A percentile compares a stretch with the other conserved stretches of the same genome.
These are phyloP conservation scores for Sinodicranocentrus sp. DNA, from an alignment of 2,888 invertebrate genomes.

Conservation along the genomic window DNA sequence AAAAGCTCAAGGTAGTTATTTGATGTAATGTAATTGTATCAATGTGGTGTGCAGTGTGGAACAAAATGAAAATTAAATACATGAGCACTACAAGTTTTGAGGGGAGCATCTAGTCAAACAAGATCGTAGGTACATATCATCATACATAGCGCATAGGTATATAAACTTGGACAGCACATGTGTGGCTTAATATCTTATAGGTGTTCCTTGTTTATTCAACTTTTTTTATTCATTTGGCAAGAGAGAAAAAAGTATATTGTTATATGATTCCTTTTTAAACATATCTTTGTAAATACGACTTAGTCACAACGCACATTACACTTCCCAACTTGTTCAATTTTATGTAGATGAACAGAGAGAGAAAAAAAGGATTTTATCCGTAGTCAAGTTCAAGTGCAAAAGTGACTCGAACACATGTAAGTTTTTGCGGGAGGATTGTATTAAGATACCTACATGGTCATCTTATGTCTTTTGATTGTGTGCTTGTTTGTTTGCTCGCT, in stretches of 20 bases:
- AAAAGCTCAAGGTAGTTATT: conserved; percentile 70
- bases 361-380: neutral
- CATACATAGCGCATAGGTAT: too few relatives aligned
- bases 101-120: conserved; percentile 32
- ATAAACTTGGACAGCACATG: neutral
- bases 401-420: conserved; percentile 59
- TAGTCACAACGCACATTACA: too few relatives aligned
- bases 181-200: neutral
- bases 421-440: conserved; percentile 21
- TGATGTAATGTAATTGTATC: conserved; percentile 71
- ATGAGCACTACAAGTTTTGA: conserved; percentile 45
- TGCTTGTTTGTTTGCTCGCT: conserved; percentile 62
- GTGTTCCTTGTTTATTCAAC: conserved; percentile 43
- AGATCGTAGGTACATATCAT: conserved; percentile 14
- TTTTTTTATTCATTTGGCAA: neutral
- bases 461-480: conserved; percentile 60
- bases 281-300: neutral
- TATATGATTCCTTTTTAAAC: too few relatives aligned
- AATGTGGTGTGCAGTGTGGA: conserved; percentile 56
- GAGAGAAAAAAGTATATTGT: too few relatives aligned
- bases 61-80: conserved; percentile 74
- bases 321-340: neutral
- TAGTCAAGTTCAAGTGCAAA: conserved; percentile 49
- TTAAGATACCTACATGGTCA: conserved; percentile 55
- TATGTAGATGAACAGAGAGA: neutral